Percentiles rank a stretch among this genome's conserved stretches.
phyloP scores from a whole-genome alignment of 2,888 invertebrate genomes.

The Pharmacophagus antenor region DNA sequence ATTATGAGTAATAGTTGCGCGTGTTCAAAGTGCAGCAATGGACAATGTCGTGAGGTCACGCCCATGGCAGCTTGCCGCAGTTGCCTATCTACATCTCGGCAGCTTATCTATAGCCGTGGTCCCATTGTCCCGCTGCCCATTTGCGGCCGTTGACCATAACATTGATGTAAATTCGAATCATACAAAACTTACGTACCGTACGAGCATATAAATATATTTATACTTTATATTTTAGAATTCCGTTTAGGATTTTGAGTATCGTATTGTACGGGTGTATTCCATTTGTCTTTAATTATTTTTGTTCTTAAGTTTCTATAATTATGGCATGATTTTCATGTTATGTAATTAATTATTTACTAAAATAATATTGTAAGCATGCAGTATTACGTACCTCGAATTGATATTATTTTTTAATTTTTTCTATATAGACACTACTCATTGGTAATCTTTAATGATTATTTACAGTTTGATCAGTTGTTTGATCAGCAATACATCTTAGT shows the following conservation, averaged over 20 bases:
- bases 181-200: not conserved
- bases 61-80: conserved; percentile 38
- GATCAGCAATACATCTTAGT: conserved; percentile 7
- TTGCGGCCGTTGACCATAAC: conserved; percentile 18
- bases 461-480: too few species aligned
- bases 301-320: too few species aligned
- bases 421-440: not conserved
- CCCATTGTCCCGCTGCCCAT: conserved; percentile 22
- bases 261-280: too few species aligned
- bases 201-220: too few species aligned
- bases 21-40: conserved; percentile 39
- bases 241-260: too few species aligned
- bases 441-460: not conserved
- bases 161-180: not conserved
- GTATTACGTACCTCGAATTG: not conserved
- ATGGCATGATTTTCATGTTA: too few species aligned
- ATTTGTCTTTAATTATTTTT: too few species aligned
- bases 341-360: too few species aligned
- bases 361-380: too few species aligned
- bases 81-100: conserved; percentile 36
- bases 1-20: conserved; percentile 38
- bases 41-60: conserved; percentile 42
- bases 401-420: not conserved
- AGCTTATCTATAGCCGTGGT: conserved; percentile 37
- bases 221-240: too few species aligned